Evolutionary conservation across 2,888 invertebrate genomes (phyloP).

Genomic region (Pachydiplax longipennis): DNA sequence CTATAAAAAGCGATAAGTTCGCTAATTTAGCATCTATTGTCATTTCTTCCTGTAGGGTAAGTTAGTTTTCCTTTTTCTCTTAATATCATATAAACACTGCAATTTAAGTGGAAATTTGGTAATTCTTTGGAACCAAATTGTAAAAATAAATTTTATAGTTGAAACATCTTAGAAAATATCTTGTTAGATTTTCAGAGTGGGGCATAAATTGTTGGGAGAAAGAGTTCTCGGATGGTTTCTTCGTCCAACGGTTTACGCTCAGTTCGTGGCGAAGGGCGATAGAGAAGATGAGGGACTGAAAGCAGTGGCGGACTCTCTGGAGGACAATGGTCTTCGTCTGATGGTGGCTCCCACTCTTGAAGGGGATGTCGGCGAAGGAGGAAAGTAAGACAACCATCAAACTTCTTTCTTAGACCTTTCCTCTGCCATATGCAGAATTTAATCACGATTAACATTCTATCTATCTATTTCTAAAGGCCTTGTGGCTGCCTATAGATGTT

Average conservation of each 20-base stretch:
- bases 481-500: too few relatives aligned
- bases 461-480: too few relatives aligned
- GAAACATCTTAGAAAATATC: too few relatives aligned
- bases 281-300: slow-evolving; percentile 52
- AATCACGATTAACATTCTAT: not conserved
- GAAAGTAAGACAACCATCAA: slow-evolving; percentile 45
- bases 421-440: not conserved
- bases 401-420: not conserved
- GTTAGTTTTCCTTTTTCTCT: too few relatives aligned
- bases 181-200: slow-evolving; percentile 51
- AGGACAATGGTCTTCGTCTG: slow-evolving; percentile 55
- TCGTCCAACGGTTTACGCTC: slow-evolving; percentile 59
- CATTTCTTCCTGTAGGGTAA: too few relatives aligned
- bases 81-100: too few relatives aligned
- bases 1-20: too few relatives aligned
- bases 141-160: too few relatives aligned
- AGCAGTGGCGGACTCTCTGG: slow-evolving; percentile 53
- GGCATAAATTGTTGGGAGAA: slow-evolving; percentile 53
- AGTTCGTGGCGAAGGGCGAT: slow-evolving; percentile 59
- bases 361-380: slow-evolving; percentile 55
- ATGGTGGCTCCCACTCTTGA: slow-evolving; percentile 60
- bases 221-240: slow-evolving; percentile 54
- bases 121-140: too few relatives aligned
- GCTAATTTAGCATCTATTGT: too few relatives aligned
- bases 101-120: too few relatives aligned